Evolutionary conservation across 2,113 vertebrate species (phyloP).

Genomic region (Bettongia penicillata): DNA sequence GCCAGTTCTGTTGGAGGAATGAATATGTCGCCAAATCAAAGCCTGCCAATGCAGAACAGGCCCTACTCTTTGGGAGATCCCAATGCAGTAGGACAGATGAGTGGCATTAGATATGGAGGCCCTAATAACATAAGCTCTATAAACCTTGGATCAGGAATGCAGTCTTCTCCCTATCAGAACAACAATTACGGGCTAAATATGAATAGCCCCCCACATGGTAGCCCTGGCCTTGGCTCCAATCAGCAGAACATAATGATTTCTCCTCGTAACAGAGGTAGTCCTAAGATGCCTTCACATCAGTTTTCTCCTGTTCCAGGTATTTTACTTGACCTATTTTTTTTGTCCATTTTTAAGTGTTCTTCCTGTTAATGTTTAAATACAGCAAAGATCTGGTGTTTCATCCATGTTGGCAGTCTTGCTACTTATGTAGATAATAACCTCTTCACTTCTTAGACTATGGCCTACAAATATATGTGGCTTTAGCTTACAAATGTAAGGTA

Average conservation of each 20-base stretch:
- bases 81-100: conserved; percentile 78
- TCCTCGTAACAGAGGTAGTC: conserved; percentile 93
- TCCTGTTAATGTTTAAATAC: not conserved
- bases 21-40: conserved; percentile 88
- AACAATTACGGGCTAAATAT: conserved; percentile 90
- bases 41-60: conserved; percentile 85
- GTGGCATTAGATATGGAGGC: conserved; percentile 79
- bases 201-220: conserved; percentile 93
- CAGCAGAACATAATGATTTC: conserved; percentile 94
- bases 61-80: conserved; percentile 83
- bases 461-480: not conserved
- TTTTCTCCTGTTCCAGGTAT: conserved; percentile 96
- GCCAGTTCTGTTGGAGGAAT: conserved; percentile 86
- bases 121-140: conserved; percentile 75
- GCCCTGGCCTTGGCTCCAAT: conserved; percentile 88
- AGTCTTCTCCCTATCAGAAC: conserved; percentile 90
- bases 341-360: not conserved
- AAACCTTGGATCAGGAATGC: conserved; percentile 80
- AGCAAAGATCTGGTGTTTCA: not conserved
- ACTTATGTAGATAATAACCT: not conserved
- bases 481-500: not conserved
- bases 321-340: not conserved
- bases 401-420: not conserved
- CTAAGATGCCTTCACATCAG: conserved; percentile 93
- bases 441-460: not conserved